These are phyloP conservation scores for Scrobipalpa costella DNA, from an alignment of 2,888 invertebrate species.

Conservation along the genomic window DNA sequence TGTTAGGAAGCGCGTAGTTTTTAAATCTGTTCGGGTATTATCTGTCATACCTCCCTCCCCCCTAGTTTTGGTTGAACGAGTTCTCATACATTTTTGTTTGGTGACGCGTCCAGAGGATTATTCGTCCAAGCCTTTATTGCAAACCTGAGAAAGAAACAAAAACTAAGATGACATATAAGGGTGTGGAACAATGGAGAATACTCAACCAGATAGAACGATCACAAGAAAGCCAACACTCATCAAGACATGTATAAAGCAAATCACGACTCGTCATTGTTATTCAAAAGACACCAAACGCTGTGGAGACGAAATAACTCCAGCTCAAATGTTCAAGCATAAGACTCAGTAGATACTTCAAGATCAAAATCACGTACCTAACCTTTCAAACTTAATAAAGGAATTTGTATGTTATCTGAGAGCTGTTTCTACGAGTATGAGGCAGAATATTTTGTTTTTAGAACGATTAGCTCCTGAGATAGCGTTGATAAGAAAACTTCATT, in stretches of 20 bases:
- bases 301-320: conserved; percentile 27
- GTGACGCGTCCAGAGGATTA: too few species aligned
- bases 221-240: conserved; percentile 49
- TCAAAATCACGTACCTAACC: conserved; percentile 16
- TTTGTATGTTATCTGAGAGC: conserved; percentile 32
- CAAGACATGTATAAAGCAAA: conserved; percentile 56
- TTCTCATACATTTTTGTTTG: too few species aligned
- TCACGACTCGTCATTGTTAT: conserved; percentile 52
- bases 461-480: conserved; percentile 41
- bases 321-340: conserved; percentile 16
- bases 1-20: too few species aligned
- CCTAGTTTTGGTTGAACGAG: too few species aligned
- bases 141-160: background rate
- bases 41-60: too few species aligned
- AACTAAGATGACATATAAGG: background rate
- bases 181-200: conserved; percentile 31
- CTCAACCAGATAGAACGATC: conserved; percentile 44
- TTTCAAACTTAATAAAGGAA: conserved; percentile 12
- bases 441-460: conserved; percentile 27
- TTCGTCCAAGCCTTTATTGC: too few species aligned
- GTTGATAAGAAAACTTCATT: conserved; percentile 32
- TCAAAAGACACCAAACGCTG: conserved; percentile 44
- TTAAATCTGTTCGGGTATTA: too few species aligned
- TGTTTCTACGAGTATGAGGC: background rate
- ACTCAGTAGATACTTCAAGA: conserved; percentile 2